Percentiles rank a stretch among this genome's conserved stretches.
Evolutionary conservation across 2,888 invertebrate genomes (phyloP).

Genomic region (Brachyptera putata): DNA sequence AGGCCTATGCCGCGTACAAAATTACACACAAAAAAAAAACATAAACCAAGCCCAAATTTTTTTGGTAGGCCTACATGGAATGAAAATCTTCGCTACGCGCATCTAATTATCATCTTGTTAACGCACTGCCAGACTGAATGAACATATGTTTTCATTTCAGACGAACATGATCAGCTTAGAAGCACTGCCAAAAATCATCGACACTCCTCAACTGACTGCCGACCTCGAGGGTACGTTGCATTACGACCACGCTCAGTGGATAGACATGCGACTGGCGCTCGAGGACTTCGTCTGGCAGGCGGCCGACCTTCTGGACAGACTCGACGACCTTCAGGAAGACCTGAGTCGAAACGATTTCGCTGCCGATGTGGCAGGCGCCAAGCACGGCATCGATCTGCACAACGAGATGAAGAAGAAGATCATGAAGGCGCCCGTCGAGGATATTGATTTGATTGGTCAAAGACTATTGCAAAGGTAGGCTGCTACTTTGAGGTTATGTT

Average conservation of each 20-base stretch:
- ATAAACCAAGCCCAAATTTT: no score
- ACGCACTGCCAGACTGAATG: no score
- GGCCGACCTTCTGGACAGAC: constrained; percentile 83
- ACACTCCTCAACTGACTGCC: constrained; percentile 84
- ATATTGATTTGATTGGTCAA: constrained; percentile 84
- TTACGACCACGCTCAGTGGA: constrained; percentile 97
- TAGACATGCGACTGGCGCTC: constrained; percentile 77
- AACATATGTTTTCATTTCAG: constrained; percentile 47
- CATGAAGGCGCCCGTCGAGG: constrained; percentile 89
- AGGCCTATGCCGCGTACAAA: no score
- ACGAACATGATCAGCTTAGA: constrained; percentile 96
- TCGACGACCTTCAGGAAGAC: constrained; percentile 91
- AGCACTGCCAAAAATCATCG: constrained; percentile 87
- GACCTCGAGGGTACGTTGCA: constrained; percentile 91
- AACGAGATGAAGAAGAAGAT: constrained; percentile 92
- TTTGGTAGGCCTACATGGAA: no score
- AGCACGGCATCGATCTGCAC: constrained; percentile 88
- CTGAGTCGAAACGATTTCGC: constrained; percentile 90
- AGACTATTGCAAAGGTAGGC: constrained; percentile 51
- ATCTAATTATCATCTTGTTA: no score
- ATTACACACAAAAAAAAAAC: no score
- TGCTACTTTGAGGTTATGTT: no score
- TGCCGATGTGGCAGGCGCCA: constrained; percentile 88
- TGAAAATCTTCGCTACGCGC: no score
- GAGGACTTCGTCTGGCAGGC: constrained; percentile 97